phyloP scores from a whole-genome alignment of 2,888 invertebrate species.

The Tenthredo amoena region DNA sequence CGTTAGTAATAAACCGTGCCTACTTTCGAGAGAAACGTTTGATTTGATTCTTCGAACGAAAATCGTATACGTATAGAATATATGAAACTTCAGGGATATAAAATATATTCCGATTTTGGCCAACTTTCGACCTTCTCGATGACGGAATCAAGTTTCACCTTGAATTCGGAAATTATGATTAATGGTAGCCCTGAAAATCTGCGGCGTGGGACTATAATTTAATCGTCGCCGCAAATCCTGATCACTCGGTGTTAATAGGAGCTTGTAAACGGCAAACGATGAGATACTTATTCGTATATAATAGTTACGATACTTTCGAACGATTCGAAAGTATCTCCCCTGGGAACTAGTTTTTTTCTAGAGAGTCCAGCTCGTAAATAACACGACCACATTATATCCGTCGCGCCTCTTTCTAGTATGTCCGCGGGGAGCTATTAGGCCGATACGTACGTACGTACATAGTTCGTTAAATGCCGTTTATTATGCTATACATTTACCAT shows the following conservation, averaged over 20 bases:
- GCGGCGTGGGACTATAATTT: not conserved
- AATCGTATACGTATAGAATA: not conserved
- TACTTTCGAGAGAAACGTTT: not conserved
- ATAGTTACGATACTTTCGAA: conserved; percentile 36
- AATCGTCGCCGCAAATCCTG: not conserved
- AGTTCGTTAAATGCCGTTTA: not conserved
- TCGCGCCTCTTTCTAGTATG: conserved; percentile 9
- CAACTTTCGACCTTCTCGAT: not conserved
- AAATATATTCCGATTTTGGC: not conserved
- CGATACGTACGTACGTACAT: not conserved
- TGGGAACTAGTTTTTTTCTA: conserved; percentile 39
- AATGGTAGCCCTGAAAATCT: not conserved
- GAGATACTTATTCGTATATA: not conserved
- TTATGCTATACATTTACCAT: not conserved
- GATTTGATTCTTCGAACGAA: not conserved
- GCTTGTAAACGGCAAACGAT: not conserved
- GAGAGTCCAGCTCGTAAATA: conserved; percentile 6
- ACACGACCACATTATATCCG: conserved; percentile 5
- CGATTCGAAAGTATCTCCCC: conserved; percentile 48
- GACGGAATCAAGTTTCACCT: not conserved
- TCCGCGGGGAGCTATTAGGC: conserved; percentile 12
- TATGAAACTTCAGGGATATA: not conserved
- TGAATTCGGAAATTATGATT: not conserved
- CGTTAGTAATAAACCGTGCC: not conserved
- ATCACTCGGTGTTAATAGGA: not conserved